A percentile compares a stretch with the other conserved stretches of the same genome.
Conservation (phyloP, 2,113 vertebrate species). For the Albula goreensis region DNA sequence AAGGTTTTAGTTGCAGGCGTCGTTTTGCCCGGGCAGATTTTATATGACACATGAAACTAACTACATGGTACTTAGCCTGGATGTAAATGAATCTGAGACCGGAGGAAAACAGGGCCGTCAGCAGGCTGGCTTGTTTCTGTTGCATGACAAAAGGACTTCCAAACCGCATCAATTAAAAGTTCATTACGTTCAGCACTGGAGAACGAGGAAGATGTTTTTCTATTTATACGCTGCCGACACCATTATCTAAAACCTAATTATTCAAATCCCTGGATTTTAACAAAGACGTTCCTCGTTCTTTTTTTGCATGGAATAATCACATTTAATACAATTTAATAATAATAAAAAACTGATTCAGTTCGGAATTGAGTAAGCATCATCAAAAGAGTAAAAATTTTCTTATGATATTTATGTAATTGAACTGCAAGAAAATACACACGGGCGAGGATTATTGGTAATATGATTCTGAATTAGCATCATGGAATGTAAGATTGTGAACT, state of each 20-base stretch:
- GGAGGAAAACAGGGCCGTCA: conserved; percentile 71
- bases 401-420: conserved; percentile 51
- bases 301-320: conserved; percentile 57
- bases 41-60: conserved; percentile 84
- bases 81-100: conserved; percentile 76
- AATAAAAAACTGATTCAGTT: conserved; percentile 45
- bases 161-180: conserved; percentile 76
- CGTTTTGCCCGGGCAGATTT: conserved; percentile 77
- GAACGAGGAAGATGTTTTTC: conserved; percentile 64
- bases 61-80: conserved; percentile 74
- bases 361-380: conserved; percentile 59
- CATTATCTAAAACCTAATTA: conserved; percentile 71
- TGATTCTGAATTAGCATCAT: conserved; percentile 45
- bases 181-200: conserved; percentile 67
- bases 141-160: conserved; percentile 72
- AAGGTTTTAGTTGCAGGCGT: conserved; percentile 85
- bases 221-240: conserved; percentile 63
- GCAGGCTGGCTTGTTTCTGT: conserved; percentile 70
- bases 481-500: conserved; percentile 5
- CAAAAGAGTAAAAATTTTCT: conserved; percentile 53
- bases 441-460: conserved; percentile 50
- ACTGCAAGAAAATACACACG: conserved; percentile 46
- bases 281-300: conserved; percentile 57
- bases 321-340: conserved; percentile 54
- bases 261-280: conserved; percentile 71